A percentile compares a stretch with the other conserved stretches of the same genome.
Evolutionary conservation across 2,888 invertebrate genomes (phyloP).

Genomic region (Resseliella maxima): DNA sequence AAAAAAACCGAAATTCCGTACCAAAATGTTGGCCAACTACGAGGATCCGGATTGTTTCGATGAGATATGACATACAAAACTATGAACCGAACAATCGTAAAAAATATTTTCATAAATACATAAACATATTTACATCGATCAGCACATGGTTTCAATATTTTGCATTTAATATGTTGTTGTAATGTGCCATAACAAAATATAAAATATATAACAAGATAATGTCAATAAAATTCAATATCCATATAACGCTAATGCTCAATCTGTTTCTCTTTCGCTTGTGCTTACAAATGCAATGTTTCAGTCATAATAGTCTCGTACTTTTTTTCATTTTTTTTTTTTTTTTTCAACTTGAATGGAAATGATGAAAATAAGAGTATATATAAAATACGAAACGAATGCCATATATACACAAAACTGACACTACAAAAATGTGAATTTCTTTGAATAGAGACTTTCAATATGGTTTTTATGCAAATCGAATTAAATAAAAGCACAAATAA

Average conservation of each 20-base stretch:
- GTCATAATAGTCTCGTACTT: background rate
- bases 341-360: background rate
- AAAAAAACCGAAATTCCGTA: too few species aligned
- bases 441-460: background rate
- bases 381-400: background rate
- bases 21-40: too few species aligned
- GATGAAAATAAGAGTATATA: background rate
- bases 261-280: background rate
- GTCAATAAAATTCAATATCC: background rate
- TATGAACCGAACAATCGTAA: background rate
- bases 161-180: background rate
- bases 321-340: too few species aligned
- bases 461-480: slow-evolving; percentile 22
- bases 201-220: background rate
- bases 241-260: background rate
- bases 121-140: background rate
- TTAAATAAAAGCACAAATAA: slow-evolving; percentile 36
- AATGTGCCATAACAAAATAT: background rate
- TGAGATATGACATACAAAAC: too few species aligned
- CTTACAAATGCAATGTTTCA: background rate
- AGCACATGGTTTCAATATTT: slow-evolving; percentile 26
- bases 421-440: background rate
- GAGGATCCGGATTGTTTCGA: too few species aligned
- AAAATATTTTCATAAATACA: background rate
- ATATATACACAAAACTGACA: background rate